Evolutionary conservation across 2,797 vertebrate species (phyloP), one percentile per base, ranked within the genome.

Genomic region (Oreochromis grahami): DNA sequence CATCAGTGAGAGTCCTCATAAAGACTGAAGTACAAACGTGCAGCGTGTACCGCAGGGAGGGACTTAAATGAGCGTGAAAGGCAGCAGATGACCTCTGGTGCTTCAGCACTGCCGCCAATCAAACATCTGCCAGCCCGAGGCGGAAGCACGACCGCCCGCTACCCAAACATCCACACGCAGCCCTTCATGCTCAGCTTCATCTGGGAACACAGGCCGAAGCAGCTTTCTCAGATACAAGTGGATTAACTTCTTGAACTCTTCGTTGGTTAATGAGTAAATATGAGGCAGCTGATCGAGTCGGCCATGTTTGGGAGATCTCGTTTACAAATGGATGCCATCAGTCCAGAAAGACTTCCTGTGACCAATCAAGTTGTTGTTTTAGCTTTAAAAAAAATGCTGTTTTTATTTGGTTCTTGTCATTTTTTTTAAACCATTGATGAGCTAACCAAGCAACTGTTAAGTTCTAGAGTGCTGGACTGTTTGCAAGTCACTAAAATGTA

Each of bases 11-110:
- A 4, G 74, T 70, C 43, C 76, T 77, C 26, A 1, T 70, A 4
- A 53, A 53, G 50, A 10, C 2, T 14, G 4, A 3, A 34, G 8
- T 17, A 26, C 11, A 50, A 36, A 43, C 2, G 17, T 17, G 38
- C 51, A 17, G 19, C 10, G 52, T 36, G 76, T 17, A 70, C 19
- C n/a, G 74, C 79, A 48, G 50, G 34, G 82, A 48, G 17, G 34
- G 84, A 77, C 26, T 80, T 89, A 87, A 91, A 60, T 79, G 88
- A 89, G 84, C 85, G 15, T 94, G 89, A 92, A 93, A 92, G 89
- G 86, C 87, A 92, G 79, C 82, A 63, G 84, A 78, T 55, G 91
- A 94, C 92, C 91, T 91, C 89, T 83, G 82, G 86, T 10, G 88
- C 79, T 86, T 80, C 83, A 50, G 84, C n/a, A 3, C 56, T 11